Evolutionary conservation across 1,140 invertebrate genomes (phyloP).

Genomic region (Mya arenaria): DNA sequence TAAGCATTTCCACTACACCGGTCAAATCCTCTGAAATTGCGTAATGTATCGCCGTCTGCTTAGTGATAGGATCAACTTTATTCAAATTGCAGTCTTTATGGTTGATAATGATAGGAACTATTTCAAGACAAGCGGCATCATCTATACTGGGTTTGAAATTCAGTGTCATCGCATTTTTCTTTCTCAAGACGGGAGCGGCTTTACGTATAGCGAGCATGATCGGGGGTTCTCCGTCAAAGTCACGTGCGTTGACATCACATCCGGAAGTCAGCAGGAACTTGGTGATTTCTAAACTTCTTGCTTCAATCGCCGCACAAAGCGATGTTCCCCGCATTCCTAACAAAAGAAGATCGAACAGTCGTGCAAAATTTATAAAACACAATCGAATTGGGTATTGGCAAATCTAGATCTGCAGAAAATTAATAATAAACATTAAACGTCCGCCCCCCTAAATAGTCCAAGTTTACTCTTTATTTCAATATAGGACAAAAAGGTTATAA

Average conservation of each 20-base stretch:
- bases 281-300: conserved; percentile 34
- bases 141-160: not conserved
- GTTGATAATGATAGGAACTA: conserved; percentile 25
- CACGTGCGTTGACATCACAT: conserved; percentile 44
- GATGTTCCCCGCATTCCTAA: conserved; percentile 53
- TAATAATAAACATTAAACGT: too few species aligned
- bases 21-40: conserved; percentile 30
- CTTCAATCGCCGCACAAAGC: conserved; percentile 43
- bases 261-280: conserved; percentile 38
- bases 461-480: too few species aligned
- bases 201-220: conserved; percentile 47
- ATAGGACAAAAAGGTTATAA: too few species aligned
- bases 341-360: too few species aligned
- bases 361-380: too few species aligned
- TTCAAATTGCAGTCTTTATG: conserved; percentile 32
- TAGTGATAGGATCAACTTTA: conserved; percentile 47
- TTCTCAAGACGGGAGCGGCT: not conserved
- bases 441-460: too few species aligned
- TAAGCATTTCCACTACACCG: conserved; percentile 32
- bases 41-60: conserved; percentile 47
- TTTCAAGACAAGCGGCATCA: conserved; percentile 13
- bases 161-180: not conserved
- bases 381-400: too few species aligned
- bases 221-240: conserved; percentile 48
- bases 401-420: too few species aligned